phyloP scores from a whole-genome alignment of 2,888 invertebrate genomes.

The Lasioglossum figueresi region DNA sequence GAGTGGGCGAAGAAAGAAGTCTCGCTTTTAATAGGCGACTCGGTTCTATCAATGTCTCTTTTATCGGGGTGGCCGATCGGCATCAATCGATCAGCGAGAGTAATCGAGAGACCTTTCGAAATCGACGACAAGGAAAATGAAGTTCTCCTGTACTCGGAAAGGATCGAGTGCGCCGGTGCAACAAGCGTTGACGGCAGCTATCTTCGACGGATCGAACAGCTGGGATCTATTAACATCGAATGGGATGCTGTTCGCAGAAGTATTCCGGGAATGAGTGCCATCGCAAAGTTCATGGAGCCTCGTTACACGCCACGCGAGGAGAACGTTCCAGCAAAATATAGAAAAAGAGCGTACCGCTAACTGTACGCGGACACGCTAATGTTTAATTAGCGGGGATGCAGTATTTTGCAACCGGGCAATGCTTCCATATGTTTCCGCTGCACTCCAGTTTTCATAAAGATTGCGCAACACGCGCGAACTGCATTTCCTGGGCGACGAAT shows the following conservation, averaged over 20 bases:
- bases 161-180: background rate
- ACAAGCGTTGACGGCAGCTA: conserved; percentile 22
- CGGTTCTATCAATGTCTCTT: conserved; percentile 16
- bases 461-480: background rate
- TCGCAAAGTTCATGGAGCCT: conserved; percentile 8
- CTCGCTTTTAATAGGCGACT: background rate
- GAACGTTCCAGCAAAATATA: background rate
- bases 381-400: background rate
- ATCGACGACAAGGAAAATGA: conserved; percentile 29
- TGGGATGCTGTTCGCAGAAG: conserved; percentile 5
- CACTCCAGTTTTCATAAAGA: background rate
- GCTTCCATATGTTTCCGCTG: background rate
- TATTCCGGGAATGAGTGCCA: background rate
- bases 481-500: conserved; percentile 9
- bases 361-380: background rate
- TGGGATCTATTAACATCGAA: conserved; percentile 43
- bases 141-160: conserved; percentile 9
- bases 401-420: background rate
- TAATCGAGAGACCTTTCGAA: conserved; percentile 29
- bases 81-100: conserved; percentile 38
- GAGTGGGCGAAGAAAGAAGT: conserved; percentile 11
- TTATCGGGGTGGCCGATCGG: conserved; percentile 21
- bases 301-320: background rate
- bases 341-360: background rate
- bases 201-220: conserved; percentile 28